Percentiles rank a stretch among this genome's conserved stretches.
Evolutionary conservation across 2,888 invertebrate genomes (phyloP).

Genomic region (Neoitamus cyanurus): DNA sequence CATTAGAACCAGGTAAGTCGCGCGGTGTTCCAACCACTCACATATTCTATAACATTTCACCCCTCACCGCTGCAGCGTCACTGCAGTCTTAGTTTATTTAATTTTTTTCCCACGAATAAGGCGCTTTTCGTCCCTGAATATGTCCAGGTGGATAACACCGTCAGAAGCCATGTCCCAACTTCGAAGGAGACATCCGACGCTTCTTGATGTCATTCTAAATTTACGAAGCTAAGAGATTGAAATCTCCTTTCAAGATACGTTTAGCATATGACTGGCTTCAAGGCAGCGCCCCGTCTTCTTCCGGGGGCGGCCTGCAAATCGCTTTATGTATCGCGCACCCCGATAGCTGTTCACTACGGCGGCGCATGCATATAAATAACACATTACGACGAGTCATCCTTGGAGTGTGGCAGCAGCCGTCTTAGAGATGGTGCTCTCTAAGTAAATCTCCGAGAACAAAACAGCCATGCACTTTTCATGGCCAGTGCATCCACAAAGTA

Average conservation of each 20-base stretch:
- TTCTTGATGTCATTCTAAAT: slow-evolving; percentile 44
- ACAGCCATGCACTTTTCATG: background rate
- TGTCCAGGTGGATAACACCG: slow-evolving; percentile 24
- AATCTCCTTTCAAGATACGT: slow-evolving; percentile 24
- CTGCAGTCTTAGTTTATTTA: slow-evolving; percentile 9
- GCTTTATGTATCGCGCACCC: slow-evolving; percentile 13
- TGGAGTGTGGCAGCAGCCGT: background rate
- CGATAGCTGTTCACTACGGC: background rate
- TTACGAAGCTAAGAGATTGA: slow-evolving; percentile 47
- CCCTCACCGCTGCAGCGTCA: background rate
- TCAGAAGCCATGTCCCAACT: background rate
- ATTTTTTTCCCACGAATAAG: background rate
- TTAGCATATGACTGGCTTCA: slow-evolving; percentile 13
- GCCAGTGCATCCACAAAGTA: background rate
- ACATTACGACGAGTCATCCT: background rate
- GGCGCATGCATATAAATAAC: slow-evolving; percentile 34
- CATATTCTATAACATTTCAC: slow-evolving; percentile 6
- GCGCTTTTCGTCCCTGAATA: background rate
- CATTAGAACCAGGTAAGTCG: slow-evolving; percentile 65
- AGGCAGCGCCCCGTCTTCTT: background rate
- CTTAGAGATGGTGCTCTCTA: background rate
- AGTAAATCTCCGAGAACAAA: background rate
- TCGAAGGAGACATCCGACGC: background rate
- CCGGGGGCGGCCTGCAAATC: background rate
- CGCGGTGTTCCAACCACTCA: background rate